Percentiles rank a stretch among this genome's conserved stretches.
Conservation (phyloP, 1,140 invertebrate genomes). For the Carposina sasakii region DNA sequence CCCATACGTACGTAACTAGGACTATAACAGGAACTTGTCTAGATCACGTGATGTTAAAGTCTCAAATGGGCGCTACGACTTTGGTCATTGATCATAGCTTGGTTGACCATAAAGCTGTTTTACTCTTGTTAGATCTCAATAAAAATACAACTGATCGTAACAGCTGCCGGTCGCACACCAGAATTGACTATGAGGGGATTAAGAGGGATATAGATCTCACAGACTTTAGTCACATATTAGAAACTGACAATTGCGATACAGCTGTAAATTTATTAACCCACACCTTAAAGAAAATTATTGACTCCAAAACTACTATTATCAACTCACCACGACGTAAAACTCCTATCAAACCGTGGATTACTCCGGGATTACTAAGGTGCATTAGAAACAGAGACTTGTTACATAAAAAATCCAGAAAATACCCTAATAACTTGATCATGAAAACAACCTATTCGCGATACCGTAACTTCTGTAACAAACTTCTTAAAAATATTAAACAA, state of each 20-base stretch:
- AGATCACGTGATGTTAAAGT: constrained; percentile 15
- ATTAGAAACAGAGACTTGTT: constrained; percentile 20
- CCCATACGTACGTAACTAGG: background rate
- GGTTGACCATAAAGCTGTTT: constrained; percentile 10
- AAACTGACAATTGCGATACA: background rate
- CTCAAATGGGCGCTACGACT: background rate
- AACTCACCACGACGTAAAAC: background rate
- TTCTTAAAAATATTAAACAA: constrained; percentile 11
- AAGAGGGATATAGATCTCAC: background rate
- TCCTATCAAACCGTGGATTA: constrained; percentile 16
- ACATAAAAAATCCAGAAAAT: constrained; percentile 19
- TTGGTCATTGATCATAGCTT: background rate
- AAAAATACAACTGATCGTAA: background rate
- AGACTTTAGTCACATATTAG: background rate
- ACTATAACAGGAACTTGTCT: constrained; percentile 9
- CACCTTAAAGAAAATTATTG: background rate
- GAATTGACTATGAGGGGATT: background rate
- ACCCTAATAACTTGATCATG: constrained; percentile 12
- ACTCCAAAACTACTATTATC: background rate
- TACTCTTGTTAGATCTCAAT: constrained; percentile 13
- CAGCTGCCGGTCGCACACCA: background rate
- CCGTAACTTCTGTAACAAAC: constrained; percentile 16
- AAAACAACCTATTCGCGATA: constrained; percentile 16
- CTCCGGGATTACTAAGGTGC: constrained; percentile 16
- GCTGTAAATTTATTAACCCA: background rate